Evolutionary conservation across 2,888 invertebrate species (phyloP).

Genomic region (Cacoxenus indagator): DNA sequence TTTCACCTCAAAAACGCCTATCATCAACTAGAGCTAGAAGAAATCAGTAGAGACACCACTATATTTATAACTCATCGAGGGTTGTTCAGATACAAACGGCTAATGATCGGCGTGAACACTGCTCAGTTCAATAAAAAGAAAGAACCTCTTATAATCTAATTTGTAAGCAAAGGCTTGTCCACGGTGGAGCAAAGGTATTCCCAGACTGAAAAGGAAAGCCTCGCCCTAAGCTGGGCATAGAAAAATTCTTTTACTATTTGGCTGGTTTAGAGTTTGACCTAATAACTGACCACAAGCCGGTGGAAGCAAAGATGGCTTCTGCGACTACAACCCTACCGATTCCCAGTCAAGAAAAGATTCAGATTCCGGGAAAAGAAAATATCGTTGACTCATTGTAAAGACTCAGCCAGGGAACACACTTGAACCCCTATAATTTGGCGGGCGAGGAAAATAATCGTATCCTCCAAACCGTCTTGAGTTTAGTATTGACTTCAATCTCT

Average conservation of each 20-base stretch:
- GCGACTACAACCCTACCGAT: too few relatives aligned
- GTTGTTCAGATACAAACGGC: slow-evolving; percentile 57
- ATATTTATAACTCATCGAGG: slow-evolving; percentile 38
- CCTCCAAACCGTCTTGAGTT: not conserved
- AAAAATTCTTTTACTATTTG: not conserved
- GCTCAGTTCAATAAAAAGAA: too few relatives aligned
- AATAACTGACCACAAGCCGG: not conserved
- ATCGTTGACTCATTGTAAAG: too few relatives aligned
- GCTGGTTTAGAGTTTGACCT: not conserved
- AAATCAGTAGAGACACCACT: slow-evolving; percentile 38
- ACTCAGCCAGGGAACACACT: too few relatives aligned
- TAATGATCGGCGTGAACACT: slow-evolving; percentile 65
- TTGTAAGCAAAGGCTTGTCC: too few relatives aligned
- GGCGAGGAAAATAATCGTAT: not conserved
- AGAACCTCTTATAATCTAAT: too few relatives aligned
- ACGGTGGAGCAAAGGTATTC: too few relatives aligned
- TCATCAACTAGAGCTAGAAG: slow-evolving; percentile 50
- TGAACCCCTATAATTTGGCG: too few relatives aligned
- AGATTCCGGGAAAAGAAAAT: too few relatives aligned
- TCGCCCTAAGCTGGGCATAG: too few relatives aligned
- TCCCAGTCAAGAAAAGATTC: too few relatives aligned
- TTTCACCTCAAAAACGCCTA: slow-evolving; percentile 49
- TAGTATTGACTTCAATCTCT: not conserved
- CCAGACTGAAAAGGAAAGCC: too few relatives aligned
- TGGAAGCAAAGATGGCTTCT: not conserved